A percentile compares a stretch with the other conserved stretches of the same genome.
Conservation (phyloP, 1,140 invertebrate genomes). For the Drosophila lini region DNA sequence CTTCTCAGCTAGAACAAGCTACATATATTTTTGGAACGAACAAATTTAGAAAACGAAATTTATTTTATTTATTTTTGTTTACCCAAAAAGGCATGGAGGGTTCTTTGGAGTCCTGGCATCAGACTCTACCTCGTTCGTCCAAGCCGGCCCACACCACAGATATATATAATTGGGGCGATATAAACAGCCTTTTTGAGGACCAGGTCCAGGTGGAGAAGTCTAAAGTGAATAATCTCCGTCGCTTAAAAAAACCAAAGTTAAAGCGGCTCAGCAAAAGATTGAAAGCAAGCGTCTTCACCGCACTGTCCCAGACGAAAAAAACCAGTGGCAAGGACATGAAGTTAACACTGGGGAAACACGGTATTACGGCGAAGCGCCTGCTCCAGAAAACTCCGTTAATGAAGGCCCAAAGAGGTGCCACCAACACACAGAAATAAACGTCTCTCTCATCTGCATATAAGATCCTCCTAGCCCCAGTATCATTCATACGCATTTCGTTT, state of each 20-base stretch:
- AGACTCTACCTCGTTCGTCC: neutral
- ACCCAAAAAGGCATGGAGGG: neutral
- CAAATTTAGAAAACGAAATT: neutral
- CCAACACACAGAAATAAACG: neutral
- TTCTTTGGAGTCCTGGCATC: neutral
- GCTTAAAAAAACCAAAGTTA: neutral
- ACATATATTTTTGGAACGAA: neutral
- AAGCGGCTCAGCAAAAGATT: too few species aligned
- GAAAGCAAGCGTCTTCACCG: too few species aligned
- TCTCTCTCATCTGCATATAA: neutral
- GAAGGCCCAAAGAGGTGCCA: neutral
- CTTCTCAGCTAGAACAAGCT: too few species aligned
- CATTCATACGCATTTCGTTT: slow-evolving; percentile 18
- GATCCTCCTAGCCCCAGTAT: neutral
- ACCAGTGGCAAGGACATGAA: too few species aligned
- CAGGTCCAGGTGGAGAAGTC: neutral
- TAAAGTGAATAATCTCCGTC: neutral
- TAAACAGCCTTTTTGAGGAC: neutral
- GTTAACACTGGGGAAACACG: neutral
- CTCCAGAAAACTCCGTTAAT: neutral
- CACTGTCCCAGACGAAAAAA: too few species aligned
- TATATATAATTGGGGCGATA: neutral
- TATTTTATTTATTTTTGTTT: neutral
- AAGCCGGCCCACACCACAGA: neutral
- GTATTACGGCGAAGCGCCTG: too few species aligned